Evolutionary conservation across 2,888 invertebrate species (phyloP).

Genomic region (Hirtodrosophila histrioides): DNA sequence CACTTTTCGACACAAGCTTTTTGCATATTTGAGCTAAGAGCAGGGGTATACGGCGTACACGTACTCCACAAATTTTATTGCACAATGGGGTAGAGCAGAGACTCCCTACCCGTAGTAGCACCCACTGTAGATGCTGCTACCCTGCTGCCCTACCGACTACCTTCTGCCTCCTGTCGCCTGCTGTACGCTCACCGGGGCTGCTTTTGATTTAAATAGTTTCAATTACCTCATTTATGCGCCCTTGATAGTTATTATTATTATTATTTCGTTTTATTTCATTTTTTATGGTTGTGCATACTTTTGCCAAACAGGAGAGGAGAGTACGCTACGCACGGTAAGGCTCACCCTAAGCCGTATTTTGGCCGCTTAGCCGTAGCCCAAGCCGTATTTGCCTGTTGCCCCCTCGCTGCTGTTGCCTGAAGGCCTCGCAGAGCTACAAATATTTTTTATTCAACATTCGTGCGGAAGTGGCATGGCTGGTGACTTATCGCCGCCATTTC

Average conservation of each 20-base stretch:
- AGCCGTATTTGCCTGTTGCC: conserved; percentile 1
- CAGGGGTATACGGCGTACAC: neutral
- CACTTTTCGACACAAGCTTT: conserved; percentile 47
- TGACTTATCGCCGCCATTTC: conserved; percentile 78
- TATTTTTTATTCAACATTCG: conserved; percentile 64
- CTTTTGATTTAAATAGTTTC: conserved; percentile 72
- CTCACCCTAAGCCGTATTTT: neutral
- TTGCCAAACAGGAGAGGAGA: too few relatives aligned
- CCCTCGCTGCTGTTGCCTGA: conserved; percentile 2
- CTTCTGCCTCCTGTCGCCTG: too few relatives aligned
- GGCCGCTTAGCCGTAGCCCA: conserved; percentile 2
- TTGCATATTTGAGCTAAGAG: conserved; percentile 46
- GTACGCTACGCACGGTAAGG: neutral
- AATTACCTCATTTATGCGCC: conserved; percentile 41
- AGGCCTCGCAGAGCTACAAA: conserved; percentile 23
- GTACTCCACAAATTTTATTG: conserved; percentile 45
- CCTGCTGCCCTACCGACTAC: too few relatives aligned
- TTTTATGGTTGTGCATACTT: neutral
- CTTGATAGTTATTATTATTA: conserved; percentile 51
- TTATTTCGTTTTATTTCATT: conserved; percentile 9
- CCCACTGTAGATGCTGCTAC: conserved; percentile 31
- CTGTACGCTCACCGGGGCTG: conserved; percentile 4
- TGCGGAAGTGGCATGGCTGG: conserved; percentile 71
- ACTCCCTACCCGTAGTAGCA: neutral
- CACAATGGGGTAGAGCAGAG: conserved; percentile 3